phyloP scores from a whole-genome alignment of 2,888 invertebrate genomes.

The Tyria jacobaeae region DNA sequence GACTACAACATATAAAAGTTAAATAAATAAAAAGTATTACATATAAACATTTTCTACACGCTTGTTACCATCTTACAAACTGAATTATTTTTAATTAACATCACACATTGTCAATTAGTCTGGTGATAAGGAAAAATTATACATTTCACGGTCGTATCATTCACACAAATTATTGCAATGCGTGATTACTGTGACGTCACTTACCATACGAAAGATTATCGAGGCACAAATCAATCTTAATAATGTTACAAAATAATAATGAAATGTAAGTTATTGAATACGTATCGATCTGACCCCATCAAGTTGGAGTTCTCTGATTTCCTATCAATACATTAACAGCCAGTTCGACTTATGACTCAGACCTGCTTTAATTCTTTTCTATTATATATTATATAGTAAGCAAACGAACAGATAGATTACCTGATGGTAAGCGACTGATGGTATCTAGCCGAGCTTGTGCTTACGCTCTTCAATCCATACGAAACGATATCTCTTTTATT shows the following conservation, averaged over 20 bases:
- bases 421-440: no score
- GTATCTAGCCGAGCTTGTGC: no score
- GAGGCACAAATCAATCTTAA: neutral
- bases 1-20: no score
- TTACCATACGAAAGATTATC: neutral
- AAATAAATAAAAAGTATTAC: no score
- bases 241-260: neutral
- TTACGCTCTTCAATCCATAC: no score
- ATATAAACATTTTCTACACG: neutral
- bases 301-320: no score
- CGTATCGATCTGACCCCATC: neutral
- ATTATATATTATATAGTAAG: no score
- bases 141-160: constrained; percentile 1
- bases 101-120: neutral
- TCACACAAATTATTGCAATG: neutral
- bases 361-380: no score
- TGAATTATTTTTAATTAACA: neutral
- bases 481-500: no score
- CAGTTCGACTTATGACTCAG: no score
- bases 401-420: no score
- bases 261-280: neutral
- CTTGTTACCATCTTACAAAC: neutral
- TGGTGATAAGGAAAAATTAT: neutral
- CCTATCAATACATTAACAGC: no score
- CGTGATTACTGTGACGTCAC: neutral